Percentiles rank a stretch among this genome's conserved stretches.
Conservation (phyloP, 2,113 vertebrate species). For the Hydrolagus affinis region DNA sequence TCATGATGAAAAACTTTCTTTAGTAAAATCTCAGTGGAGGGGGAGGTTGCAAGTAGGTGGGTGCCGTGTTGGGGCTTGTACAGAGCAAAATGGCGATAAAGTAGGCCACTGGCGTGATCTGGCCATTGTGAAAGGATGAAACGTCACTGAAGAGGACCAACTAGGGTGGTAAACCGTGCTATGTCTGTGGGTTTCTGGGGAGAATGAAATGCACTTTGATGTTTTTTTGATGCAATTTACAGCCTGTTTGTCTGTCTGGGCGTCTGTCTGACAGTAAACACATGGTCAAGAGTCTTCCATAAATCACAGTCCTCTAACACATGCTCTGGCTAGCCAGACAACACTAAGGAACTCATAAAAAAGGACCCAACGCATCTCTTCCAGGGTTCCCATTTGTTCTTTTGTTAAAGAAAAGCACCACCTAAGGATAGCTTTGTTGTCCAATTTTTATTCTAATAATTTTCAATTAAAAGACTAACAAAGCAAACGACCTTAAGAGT, state of each 20-base stretch:
- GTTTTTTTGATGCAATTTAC: constrained; percentile 37
- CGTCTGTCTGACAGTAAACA: constrained; percentile 54
- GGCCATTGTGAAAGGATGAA: constrained; percentile 19
- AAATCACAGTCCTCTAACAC: constrained; percentile 44
- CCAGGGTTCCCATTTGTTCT: constrained; percentile 31
- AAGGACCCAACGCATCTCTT: constrained; percentile 5
- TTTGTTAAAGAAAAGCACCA: neutral
- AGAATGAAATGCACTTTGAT: constrained; percentile 38
- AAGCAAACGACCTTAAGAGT: neutral
- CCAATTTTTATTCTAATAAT: no score
- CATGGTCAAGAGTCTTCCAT: constrained; percentile 46
- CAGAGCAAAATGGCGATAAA: constrained; percentile 6
- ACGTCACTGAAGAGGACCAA: constrained; percentile 35
- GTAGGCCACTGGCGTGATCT: neutral
- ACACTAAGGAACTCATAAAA: constrained; percentile 39
- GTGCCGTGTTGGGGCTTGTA: neutral
- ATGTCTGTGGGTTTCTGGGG: constrained; percentile 35
- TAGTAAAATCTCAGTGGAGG: neutral
- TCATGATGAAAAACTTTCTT: neutral
- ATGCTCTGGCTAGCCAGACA: constrained; percentile 36
- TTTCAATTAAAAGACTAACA: neutral
- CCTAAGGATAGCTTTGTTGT: neutral
- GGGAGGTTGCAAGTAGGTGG: neutral
- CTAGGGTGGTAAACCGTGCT: constrained; percentile 41
- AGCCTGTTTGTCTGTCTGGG: constrained; percentile 44